These are phyloP conservation scores for Auanema freiburgensis DNA, from an alignment of 2,888 invertebrate species.

Conservation along the genomic window DNA sequence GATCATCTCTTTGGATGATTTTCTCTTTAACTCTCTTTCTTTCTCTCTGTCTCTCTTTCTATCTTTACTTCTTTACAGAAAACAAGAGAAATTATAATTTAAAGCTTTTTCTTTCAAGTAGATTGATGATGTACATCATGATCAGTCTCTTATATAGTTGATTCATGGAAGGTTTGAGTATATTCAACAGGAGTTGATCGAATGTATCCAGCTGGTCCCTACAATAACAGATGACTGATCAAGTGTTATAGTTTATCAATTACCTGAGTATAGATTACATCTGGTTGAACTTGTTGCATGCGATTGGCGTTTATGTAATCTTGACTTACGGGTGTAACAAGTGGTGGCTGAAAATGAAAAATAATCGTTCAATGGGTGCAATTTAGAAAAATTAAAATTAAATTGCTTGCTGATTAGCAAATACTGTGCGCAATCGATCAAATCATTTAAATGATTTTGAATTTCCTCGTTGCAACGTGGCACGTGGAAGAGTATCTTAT, in stretches of 20 bases:
- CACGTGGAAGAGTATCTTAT: too few relatives aligned
- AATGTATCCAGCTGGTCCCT: conserved; percentile 34
- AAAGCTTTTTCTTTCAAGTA: not conserved
- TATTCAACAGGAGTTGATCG: conserved; percentile 40
- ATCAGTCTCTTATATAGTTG: not conserved
- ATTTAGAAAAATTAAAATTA: not conserved
- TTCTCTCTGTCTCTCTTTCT: too few relatives aligned
- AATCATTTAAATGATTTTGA: too few relatives aligned
- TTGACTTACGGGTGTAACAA: conserved; percentile 38
- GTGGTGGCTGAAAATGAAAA: conserved; percentile 14
- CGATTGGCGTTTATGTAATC: conserved; percentile 25
- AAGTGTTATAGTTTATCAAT: not conserved
- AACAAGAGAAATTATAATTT: not conserved
- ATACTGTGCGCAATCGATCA: too few relatives aligned
- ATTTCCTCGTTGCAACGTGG: too few relatives aligned
- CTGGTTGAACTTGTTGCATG: conserved; percentile 37
- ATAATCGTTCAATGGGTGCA: not conserved
- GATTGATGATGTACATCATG: too few relatives aligned
- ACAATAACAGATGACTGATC: not conserved
- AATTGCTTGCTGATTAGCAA: too few relatives aligned
- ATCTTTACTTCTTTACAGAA: too few relatives aligned
- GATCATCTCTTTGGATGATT: too few relatives aligned
- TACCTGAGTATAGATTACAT: conserved; percentile 39
- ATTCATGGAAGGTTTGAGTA: conserved; percentile 8
- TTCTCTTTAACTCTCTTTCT: too few relatives aligned